Conservation (phyloP, 2,113 vertebrate species). For the Chunga burmeisteri region DNA sequence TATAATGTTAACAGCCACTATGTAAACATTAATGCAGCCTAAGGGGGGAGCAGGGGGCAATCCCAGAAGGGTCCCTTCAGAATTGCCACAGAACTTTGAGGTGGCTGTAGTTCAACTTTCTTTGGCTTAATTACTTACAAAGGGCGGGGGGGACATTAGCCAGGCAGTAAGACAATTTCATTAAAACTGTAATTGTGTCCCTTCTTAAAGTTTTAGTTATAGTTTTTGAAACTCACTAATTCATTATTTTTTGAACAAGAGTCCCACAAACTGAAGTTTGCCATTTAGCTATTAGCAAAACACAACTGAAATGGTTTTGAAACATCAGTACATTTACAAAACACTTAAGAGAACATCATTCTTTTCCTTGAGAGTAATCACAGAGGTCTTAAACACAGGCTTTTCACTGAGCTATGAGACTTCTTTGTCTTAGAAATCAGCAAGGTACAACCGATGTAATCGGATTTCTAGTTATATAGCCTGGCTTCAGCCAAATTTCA, state of each 20-base stretch:
- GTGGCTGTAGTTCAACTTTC: not conserved
- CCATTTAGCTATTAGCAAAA: not conserved
- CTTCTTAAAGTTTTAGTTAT: not conserved
- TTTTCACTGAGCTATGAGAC: not conserved
- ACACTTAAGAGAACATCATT: not conserved
- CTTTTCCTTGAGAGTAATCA: not conserved
- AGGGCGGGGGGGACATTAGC: not conserved
- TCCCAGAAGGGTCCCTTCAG: not conserved
- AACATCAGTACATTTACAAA: not conserved
- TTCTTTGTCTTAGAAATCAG: not conserved
- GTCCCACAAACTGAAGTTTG: not conserved
- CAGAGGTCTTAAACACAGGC: not conserved
- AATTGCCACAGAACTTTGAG: not conserved
- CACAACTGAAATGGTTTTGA: not conserved
- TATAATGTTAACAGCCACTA: slow-evolving; percentile 52
- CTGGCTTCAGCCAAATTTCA: slow-evolving; percentile 1
- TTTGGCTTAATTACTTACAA: not conserved
- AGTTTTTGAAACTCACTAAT: not conserved
- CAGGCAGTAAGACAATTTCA: not conserved
- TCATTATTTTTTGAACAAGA: not conserved
- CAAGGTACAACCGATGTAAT: not conserved
- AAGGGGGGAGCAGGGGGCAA: not conserved
- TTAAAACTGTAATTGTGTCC: not conserved
- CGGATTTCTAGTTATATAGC: not conserved
- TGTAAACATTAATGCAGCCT: slow-evolving; percentile 27